A percentile compares a stretch with the other conserved stretches of the same genome.
Evolutionary conservation across 2,113 vertebrate genomes (phyloP).

Genomic region (Fregetta grallaria): DNA sequence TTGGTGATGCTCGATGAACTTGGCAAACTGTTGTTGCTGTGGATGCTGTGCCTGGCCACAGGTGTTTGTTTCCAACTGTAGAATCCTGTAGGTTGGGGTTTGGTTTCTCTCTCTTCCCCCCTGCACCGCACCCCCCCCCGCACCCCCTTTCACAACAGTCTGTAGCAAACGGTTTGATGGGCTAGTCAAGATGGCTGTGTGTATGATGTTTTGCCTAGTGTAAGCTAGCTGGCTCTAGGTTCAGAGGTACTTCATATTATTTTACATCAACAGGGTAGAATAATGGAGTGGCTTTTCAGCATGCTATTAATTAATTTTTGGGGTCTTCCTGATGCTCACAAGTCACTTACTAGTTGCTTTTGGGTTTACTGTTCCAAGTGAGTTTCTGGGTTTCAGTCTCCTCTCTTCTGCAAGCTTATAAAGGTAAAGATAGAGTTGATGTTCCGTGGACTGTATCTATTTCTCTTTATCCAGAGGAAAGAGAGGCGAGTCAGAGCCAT

Average conservation of each 20-base stretch:
- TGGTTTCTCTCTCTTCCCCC: neutral
- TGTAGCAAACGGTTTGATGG: neutral
- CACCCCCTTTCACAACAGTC: neutral
- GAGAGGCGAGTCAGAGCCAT: neutral
- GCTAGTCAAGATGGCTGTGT: neutral
- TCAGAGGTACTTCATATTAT: neutral
- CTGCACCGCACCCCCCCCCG: no score
- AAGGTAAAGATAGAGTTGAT: neutral
- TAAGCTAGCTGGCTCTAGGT: neutral
- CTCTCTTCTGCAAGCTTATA: neutral
- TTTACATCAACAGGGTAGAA: neutral
- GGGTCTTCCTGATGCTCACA: neutral
- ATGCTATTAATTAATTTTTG: neutral
- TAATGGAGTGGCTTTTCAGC: neutral
- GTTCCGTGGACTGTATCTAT: neutral
- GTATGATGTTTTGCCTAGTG: neutral
- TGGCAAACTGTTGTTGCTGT: neutral
- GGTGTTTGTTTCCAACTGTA: neutral
- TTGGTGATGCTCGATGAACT: neutral
- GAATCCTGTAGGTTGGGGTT: neutral
- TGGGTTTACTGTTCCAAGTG: neutral
- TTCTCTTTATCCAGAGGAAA: neutral
- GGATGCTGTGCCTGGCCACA: neutral
- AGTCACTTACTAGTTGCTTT: neutral
- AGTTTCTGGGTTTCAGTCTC: neutral